A percentile compares a stretch with the other conserved stretches of the same genome.
These are phyloP conservation scores for Bombus picipes DNA, from an alignment of 1,140 invertebrate species.

Conservation along the genomic window DNA sequence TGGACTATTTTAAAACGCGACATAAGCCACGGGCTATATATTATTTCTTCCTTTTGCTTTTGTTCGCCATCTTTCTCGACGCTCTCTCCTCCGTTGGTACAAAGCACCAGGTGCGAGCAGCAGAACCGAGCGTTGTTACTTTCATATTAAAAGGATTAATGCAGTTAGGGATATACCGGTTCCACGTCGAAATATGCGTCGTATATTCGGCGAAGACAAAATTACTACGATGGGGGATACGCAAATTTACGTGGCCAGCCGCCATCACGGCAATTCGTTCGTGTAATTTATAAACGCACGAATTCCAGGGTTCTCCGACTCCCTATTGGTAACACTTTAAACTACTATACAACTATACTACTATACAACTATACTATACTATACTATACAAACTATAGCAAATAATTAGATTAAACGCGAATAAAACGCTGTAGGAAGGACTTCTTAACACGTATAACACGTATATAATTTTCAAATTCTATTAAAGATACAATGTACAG, in stretches of 20 bases:
- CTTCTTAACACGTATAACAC: background rate
- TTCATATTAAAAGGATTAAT: constrained; percentile 70
- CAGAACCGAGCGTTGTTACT: constrained; percentile 60
- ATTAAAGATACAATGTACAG: background rate
- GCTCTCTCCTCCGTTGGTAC: background rate
- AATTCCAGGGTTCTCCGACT: background rate
- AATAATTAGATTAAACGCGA: background rate
- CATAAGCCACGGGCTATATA: constrained; percentile 25
- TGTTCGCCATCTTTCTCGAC: background rate
- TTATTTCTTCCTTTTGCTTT: constrained; percentile 30
- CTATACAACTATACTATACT: too few species aligned
- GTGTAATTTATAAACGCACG: constrained; percentile 19
- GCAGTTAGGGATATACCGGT: constrained; percentile 53
- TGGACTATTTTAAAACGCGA: constrained; percentile 9
- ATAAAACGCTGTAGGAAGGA: background rate
- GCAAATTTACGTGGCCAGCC: constrained; percentile 17
- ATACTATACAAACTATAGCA: too few species aligned
- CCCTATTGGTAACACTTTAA: constrained; percentile 9
- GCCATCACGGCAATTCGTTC: constrained; percentile 5
- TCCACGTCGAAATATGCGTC: constrained; percentile 52
- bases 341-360: too few species aligned
- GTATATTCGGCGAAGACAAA: constrained; percentile 46
- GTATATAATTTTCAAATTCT: background rate
- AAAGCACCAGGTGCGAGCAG: constrained; percentile 66
- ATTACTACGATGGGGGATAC: constrained; percentile 9